phyloP scores from a whole-genome alignment of 1,140 invertebrate species.

The Caenorhabditis brenneri region DNA sequence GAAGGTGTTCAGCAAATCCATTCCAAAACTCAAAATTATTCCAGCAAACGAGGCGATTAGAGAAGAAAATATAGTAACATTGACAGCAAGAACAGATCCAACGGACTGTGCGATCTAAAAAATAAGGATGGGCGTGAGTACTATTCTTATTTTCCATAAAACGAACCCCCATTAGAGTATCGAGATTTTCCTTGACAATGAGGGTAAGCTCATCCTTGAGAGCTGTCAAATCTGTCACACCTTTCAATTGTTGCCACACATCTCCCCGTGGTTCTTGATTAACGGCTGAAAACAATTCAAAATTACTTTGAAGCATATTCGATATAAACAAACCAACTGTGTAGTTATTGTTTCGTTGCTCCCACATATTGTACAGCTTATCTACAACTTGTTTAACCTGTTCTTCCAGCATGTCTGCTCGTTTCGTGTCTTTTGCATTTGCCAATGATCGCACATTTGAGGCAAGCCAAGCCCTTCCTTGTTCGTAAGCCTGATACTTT shows the following conservation, averaged over 20 bases:
- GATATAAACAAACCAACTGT: neutral
- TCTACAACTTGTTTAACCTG: conserved; percentile 90
- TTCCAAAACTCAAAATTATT: conserved; percentile 86
- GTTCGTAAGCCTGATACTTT: conserved; percentile 64
- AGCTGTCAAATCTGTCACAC: conserved; percentile 76
- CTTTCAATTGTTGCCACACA: conserved; percentile 79
- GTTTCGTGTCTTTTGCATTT: conserved; percentile 81
- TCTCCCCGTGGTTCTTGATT: conserved; percentile 75
- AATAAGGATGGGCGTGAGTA: too few species aligned
- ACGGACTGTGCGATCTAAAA: conserved; percentile 80
- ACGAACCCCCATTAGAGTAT: conserved; percentile 82
- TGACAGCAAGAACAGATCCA: conserved; percentile 89
- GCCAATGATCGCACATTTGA: conserved; percentile 79
- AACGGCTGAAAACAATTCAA: conserved; percentile 12
- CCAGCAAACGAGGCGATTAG: conserved; percentile 85
- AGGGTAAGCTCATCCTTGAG: conserved; percentile 75
- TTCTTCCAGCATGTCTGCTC: conserved; percentile 84
- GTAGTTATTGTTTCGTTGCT: conserved; percentile 75
- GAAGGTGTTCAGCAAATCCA: conserved; percentile 89
- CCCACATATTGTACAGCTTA: conserved; percentile 87
- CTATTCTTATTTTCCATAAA: neutral
- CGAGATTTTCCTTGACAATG: conserved; percentile 89
- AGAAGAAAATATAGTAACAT: conserved; percentile 86
- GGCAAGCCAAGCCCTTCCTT: conserved; percentile 67
- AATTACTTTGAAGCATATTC: neutral